Evolutionary conservation across 2,797 vertebrate genomes (phyloP).

Genomic region (Tympanoctomys barrerae): DNA sequence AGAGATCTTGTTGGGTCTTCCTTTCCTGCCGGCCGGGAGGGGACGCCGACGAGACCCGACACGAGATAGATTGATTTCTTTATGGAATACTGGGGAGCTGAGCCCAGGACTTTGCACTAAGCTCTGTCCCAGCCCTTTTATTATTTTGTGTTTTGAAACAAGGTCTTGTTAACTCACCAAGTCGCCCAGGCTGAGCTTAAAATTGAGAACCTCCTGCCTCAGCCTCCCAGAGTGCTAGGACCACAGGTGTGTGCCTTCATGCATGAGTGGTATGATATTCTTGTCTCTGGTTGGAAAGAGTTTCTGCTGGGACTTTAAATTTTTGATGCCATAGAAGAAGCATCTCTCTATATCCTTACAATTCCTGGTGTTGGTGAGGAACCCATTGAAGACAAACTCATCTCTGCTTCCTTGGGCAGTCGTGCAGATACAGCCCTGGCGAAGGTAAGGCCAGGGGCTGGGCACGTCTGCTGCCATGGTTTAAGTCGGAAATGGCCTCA

Average conservation of each 20-base stretch:
- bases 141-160: not conserved
- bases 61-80: not conserved
- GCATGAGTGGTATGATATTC: not conserved
- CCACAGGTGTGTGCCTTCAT: not conserved
- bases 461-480: rapidly evolving
- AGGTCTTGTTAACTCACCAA: not conserved
- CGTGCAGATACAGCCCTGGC: not conserved
- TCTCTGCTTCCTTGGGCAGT: too few species aligned
- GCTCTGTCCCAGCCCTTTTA: not conserved
- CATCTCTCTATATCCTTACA: not conserved
- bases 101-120: not conserved
- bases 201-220: not conserved
- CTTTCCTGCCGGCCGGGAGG: too few species aligned
- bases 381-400: not conserved
- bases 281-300: not conserved
- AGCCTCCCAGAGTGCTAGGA: not conserved
- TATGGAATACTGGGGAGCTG: not conserved
- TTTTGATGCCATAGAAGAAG: not conserved
- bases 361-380: not conserved
- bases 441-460: too few species aligned
- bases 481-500: not conserved
- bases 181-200: not conserved
- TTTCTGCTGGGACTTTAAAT: not conserved
- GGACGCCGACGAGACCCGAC: too few species aligned
- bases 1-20: too few species aligned